Evolutionary conservation across 2,113 vertebrate genomes (phyloP).

Genomic region (Cairina moschata): DNA sequence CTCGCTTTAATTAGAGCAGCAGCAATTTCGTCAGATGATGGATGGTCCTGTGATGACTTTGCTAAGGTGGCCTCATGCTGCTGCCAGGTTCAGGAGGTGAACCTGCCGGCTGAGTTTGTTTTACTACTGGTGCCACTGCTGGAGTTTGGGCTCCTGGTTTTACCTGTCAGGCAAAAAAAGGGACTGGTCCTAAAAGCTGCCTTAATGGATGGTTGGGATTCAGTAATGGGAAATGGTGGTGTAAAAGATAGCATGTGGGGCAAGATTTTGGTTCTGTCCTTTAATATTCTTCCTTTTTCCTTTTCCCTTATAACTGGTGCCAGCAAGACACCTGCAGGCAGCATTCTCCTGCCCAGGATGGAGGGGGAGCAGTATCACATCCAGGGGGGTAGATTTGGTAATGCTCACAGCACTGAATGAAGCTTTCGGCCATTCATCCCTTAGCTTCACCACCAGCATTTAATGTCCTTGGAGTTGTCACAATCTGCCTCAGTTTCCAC

Average conservation of each 20-base stretch:
- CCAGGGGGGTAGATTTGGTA: background rate
- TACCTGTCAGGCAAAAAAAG: background rate
- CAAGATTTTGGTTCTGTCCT: background rate
- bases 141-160: background rate
- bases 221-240: background rate
- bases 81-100: background rate
- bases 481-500: background rate
- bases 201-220: background rate
- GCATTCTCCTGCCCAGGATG: background rate
- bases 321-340: too few relatives aligned
- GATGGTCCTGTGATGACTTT: background rate
- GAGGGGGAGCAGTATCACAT: background rate
- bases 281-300: background rate
- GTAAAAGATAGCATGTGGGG: background rate
- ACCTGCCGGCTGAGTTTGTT: background rate
- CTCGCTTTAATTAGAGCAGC: background rate
- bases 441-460: background rate
- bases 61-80: background rate
- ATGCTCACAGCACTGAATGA: background rate
- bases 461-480: rapidly evolving
- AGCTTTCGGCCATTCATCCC: background rate
- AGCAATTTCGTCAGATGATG: background rate
- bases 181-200: background rate
- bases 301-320: background rate
- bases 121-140: background rate